Evolutionary conservation across 2,113 vertebrate species (phyloP).

Genomic region (Corythoichthys intestinalis): DNA sequence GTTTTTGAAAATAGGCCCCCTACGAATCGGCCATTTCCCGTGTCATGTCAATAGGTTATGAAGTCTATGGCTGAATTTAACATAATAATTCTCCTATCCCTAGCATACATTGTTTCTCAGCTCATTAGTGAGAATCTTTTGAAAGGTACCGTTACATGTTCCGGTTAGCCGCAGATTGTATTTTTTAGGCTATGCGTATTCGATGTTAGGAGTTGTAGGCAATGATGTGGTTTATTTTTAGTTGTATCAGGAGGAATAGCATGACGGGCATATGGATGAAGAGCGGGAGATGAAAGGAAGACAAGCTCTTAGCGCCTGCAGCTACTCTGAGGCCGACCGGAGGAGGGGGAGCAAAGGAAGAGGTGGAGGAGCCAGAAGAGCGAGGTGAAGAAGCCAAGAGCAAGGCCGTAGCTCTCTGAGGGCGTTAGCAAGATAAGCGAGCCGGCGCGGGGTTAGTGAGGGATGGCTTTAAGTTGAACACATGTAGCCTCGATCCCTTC

Average conservation of each 20-base stretch:
- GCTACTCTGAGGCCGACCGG: constrained; percentile 1
- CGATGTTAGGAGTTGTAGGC: background rate
- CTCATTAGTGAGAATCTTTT: background rate
- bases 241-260: background rate
- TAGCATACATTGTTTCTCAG: background rate
- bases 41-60: no score
- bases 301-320: constrained; percentile 1
- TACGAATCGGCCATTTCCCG: no score
- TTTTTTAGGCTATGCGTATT: background rate
- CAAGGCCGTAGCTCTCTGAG: constrained; percentile 20
- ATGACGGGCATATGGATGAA: constrained; percentile 2
- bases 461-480: constrained; percentile 16
- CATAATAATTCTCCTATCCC: no score
- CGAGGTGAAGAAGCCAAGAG: background rate
- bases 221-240: background rate
- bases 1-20: no score
- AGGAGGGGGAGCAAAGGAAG: background rate
- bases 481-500: constrained; percentile 46
- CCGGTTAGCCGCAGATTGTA: no score
- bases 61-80: no score
- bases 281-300: constrained; percentile 6
- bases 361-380: background rate
- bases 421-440: constrained; percentile 42
- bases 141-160: background rate
- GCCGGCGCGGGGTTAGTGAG: constrained; percentile 22